Conservation (phyloP, 2,113 vertebrate species). For the Pedetes capensis region DNA sequence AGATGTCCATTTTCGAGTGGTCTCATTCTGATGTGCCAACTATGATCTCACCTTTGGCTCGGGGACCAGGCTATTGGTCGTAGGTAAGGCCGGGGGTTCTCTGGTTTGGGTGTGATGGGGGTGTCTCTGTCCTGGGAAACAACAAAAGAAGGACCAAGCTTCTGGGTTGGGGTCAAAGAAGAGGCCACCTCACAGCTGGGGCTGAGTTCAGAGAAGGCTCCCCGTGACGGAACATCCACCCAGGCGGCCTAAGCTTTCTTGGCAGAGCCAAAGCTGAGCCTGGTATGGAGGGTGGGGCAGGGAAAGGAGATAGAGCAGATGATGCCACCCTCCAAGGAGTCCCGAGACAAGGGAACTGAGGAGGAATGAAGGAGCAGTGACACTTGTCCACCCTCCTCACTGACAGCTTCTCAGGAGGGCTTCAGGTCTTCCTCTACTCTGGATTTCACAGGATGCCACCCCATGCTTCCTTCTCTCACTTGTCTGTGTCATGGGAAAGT, state of each 20-base stretch:
- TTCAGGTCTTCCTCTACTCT: neutral
- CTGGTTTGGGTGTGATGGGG: neutral
- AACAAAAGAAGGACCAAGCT: neutral
- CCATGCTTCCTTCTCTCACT: too few relatives aligned
- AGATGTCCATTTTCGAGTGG: neutral
- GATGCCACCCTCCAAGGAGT: neutral
- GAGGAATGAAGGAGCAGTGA: neutral
- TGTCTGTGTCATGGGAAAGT: neutral
- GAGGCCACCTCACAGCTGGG: accelerated
- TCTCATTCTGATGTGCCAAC: slow-evolving; percentile 40
- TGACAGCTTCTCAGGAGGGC: neutral
- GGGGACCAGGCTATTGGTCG: slow-evolving; percentile 68
- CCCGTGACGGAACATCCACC: too few relatives aligned
- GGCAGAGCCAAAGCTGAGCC: neutral
- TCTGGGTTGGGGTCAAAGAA: neutral
- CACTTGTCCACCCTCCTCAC: accelerated
- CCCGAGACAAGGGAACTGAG: neutral
- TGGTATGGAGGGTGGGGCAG: neutral
- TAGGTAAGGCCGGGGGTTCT: slow-evolving; percentile 56
- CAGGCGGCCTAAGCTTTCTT: neutral
- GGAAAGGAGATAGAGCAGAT: too few relatives aligned
- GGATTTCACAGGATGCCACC: neutral
- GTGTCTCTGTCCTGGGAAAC: neutral
- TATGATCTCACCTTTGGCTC: slow-evolving; percentile 71
- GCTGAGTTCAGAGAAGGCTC: neutral